Base-by-base conservation (phyloP, 2,113 vertebrate species). In the Callithrix jacchus region DNA sequence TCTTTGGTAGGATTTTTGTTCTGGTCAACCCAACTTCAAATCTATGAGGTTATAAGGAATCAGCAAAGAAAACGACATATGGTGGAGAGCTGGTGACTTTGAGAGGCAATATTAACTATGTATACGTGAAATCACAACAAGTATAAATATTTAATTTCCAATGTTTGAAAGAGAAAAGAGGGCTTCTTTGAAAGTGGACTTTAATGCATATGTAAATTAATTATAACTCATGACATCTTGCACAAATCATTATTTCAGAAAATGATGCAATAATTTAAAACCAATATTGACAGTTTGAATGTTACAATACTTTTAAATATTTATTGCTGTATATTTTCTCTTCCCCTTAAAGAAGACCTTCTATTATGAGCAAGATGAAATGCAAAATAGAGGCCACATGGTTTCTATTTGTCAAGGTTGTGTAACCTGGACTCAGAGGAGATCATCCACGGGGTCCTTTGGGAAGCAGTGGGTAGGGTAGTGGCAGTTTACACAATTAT, bases 201-300 rank as follows among this genome's bases (percentile, higher is more conserved):
- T 97, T 92, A 97, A 97, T 87, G 54, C 95, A 87, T 94, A 95
- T 84, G 93, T 97, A 97, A 96, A 97, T 98, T 95, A 97, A 97
- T 97, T 97, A 97, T 77, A 96, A 98, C 88, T 97, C 96, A 96
- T 94, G 85, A 96, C 94, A 98, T 92, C 3, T 91, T 89, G 91
- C 37, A 91, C 84, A 97, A 96, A 94, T 97, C 97, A 95, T 97
- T 96, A 97, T 97, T 98, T 97, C 95, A 88, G 88, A 96, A 98
- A 98, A 87, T 20, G 56, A 94, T 84, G 94, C 93, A 93, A 95
- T 97, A 90, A 93, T 86, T 97, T 96, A 89, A 97, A 98, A 91
- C 91, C 91, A 97, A 97, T 95, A 97, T 91, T 97, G 97, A 94
- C 96, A 96, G 92, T 95, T 87, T 87, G 84, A 95, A 83, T 95